Base-by-base conservation (phyloP, 1,140 invertebrate genomes). In the Helicoverpa zea region DNA sequence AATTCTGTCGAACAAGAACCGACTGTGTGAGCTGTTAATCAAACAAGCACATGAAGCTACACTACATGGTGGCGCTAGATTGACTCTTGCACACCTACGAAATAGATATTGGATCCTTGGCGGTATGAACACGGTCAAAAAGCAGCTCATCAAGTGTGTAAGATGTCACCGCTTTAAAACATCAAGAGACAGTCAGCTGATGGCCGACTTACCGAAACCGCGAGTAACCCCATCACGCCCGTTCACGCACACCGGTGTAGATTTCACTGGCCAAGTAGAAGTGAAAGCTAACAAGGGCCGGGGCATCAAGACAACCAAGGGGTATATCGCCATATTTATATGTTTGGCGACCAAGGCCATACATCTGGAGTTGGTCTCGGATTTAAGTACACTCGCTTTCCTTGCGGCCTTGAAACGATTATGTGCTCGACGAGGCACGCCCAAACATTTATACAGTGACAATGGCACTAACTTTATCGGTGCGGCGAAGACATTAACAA, bases 381-480 rank as follows among this genome's bases (percentile, higher is more conserved):
- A 88, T 83, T 35, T 91, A 2, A 81, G 86, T 4, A 87, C 90
- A 4, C 61, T 80, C 43, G 72, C 83, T 12, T 92, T 93, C 56
- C 23, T 92, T 0, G 83, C 87, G 14, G 86, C 89, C 2, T 81
- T 93, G 4, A 63, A 80, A 10, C 68, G 88, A 13, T 29, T 64
- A 49, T 81, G 87, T 16, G 51, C 83, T 9, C 73, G 86, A 16
- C 56, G 91, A 54, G 90, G 88, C 0, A 79, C 66, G 13, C 73
- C 72, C 3, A 74, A 73, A 30, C 76, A 81, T 49, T 16, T 84
- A 10, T 51, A 82, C 68, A 87, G 83, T 4, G 92, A 95, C 74
- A 90, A 92, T 74, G 92, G 87, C 0, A 92, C 88, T 9, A 90
- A 89, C 49, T 94, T 94, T 61, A 76, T 86, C 14, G 87, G 86